phyloP scores from a whole-genome alignment of 2,888 invertebrate species.

The Apotomis capreana region DNA sequence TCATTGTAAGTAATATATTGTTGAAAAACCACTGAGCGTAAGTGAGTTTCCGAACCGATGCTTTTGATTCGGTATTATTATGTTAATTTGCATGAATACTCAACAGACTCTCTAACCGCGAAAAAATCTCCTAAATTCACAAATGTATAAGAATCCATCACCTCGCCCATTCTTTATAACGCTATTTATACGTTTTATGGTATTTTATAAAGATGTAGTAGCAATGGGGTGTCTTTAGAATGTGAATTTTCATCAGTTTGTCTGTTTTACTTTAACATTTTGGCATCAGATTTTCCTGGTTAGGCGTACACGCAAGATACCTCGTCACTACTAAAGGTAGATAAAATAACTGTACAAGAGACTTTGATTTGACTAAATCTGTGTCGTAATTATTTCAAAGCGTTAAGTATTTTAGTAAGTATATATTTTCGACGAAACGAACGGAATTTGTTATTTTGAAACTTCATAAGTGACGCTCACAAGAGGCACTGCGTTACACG shows the following conservation, averaged over 20 bases:
- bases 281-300: no score
- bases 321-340: no score
- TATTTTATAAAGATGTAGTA: no score
- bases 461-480: slow-evolving; percentile 35
- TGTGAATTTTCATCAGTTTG: no score
- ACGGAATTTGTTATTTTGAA: slow-evolving; percentile 25
- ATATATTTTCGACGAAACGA: background rate
- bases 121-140: slow-evolving; percentile 12
- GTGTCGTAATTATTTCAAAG: no score
- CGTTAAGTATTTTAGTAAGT: no score
- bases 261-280: no score
- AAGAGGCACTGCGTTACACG: slow-evolving; percentile 58
- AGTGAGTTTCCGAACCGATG: background rate
- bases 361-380: no score
- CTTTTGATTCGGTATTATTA: slow-evolving; percentile 20
- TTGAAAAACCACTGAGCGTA: background rate
- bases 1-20: background rate
- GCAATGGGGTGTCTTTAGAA: no score
- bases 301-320: no score
- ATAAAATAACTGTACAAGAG: no score
- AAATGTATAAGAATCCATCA: slow-evolving; percentile 11
- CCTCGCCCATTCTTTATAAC: slow-evolving; percentile 11
- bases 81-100: slow-evolving; percentile 22
- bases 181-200: no score
- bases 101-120: slow-evolving; percentile 3